Evolutionary conservation across 2,888 invertebrate genomes (phyloP).

Genomic region (Euzetes globulus): DNA sequence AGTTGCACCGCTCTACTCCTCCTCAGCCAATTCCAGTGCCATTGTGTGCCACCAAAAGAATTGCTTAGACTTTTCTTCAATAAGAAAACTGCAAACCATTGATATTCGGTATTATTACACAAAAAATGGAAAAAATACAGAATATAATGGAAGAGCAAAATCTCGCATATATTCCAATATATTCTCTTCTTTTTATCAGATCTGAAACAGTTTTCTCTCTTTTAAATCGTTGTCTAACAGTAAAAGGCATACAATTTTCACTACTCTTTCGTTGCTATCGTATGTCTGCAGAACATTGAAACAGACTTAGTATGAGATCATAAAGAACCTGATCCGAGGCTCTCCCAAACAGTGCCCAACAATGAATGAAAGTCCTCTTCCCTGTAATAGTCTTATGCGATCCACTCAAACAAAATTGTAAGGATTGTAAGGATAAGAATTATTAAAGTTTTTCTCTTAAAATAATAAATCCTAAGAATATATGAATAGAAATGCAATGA

Average conservation of each 20-base stretch:
- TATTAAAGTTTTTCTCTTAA: slow-evolving; percentile 15
- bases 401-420: not conserved
- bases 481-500: slow-evolving; percentile 13
- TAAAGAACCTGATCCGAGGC: not conserved
- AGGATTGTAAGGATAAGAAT: not conserved
- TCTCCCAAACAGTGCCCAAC: slow-evolving; percentile 12
- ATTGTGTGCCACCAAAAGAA: not conserved
- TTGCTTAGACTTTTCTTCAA: slow-evolving; percentile 17
- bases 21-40: not conserved
- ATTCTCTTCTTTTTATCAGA: not conserved
- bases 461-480: slow-evolving; percentile 3
- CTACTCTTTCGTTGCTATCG: slow-evolving; percentile 4
- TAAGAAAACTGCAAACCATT: slow-evolving; percentile 26
- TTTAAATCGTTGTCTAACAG: not conserved
- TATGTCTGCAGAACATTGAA: slow-evolving; percentile 1
- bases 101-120: slow-evolving; percentile 15
- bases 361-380: slow-evolving; percentile 14
- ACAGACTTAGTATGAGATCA: not conserved
- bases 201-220: not conserved
- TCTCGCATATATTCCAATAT: not conserved
- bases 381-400: slow-evolving; percentile 12
- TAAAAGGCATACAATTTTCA: not conserved
- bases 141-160: not conserved
- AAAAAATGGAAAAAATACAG: not conserved
- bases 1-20: slow-evolving; percentile 4